Evolutionary conservation across 1,140 invertebrate species (phyloP).

Genomic region (Maconellicoccus hirsutus): DNA sequence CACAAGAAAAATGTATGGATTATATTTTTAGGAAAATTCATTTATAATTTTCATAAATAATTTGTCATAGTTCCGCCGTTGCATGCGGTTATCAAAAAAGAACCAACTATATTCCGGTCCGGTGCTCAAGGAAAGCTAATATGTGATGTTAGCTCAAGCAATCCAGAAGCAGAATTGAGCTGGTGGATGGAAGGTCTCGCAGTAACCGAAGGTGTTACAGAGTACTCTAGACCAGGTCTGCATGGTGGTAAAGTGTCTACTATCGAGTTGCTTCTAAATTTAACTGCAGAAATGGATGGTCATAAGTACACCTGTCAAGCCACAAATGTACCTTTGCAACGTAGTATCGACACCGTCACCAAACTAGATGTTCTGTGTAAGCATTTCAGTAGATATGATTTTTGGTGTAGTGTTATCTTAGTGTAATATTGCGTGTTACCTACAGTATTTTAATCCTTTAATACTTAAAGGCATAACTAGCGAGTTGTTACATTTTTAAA

Average conservation of each 20-base stretch:
- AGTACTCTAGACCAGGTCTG: slow-evolving; percentile 62
- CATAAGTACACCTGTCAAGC: slow-evolving; percentile 86
- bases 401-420: too few species aligned
- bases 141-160: slow-evolving; percentile 84
- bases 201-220: slow-evolving; percentile 48
- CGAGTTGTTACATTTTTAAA: too few species aligned
- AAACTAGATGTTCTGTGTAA: slow-evolving; percentile 83
- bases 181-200: slow-evolving; percentile 83
- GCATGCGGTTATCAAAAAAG: slow-evolving; percentile 65
- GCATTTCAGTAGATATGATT: slow-evolving; percentile 36
- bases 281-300: slow-evolving; percentile 76
- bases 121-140: slow-evolving; percentile 65
- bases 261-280: slow-evolving; percentile 65
- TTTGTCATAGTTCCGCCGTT: slow-evolving; percentile 66
- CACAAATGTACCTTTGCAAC: slow-evolving; percentile 65
- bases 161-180: slow-evolving; percentile 78
- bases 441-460: too few species aligned
- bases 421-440: too few species aligned
- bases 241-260: slow-evolving; percentile 75
- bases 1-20: neutral
- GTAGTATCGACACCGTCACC: slow-evolving; percentile 74
- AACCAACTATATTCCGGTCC: slow-evolving; percentile 62
- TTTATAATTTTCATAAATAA: neutral
- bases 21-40: neutral
- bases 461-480: too few species aligned